phyloP scores from a whole-genome alignment of 2,888 invertebrate genomes.

The Papilio elwesi region DNA sequence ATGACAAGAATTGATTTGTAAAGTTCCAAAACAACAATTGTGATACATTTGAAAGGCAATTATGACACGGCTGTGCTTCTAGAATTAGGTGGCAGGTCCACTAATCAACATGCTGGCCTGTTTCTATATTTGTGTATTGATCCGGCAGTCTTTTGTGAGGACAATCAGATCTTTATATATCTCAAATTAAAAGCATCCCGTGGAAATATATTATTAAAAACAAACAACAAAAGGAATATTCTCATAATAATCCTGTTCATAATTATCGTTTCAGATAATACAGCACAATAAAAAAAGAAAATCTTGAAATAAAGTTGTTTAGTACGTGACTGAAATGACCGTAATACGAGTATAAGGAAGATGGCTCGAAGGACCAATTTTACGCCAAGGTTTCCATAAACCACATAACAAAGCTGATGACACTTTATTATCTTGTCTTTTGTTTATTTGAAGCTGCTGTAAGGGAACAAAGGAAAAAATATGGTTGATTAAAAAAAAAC shows the following conservation, averaged over 20 bases:
- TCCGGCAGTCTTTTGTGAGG: too few species aligned
- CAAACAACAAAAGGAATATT: slow-evolving; percentile 6
- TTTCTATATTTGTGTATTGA: too few species aligned
- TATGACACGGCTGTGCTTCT: too few species aligned
- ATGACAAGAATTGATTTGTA: too few species aligned
- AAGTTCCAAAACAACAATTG: too few species aligned
- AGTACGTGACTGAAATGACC: slow-evolving; percentile 28
- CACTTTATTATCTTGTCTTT: slow-evolving; percentile 23
- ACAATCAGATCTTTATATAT: too few species aligned
- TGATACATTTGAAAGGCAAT: too few species aligned
- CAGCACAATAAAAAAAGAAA: slow-evolving; percentile 13
- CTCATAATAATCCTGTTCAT: slow-evolving; percentile 16
- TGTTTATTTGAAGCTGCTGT: slow-evolving; percentile 15
- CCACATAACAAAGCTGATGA: slow-evolving; percentile 23
- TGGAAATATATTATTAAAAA: not conserved
- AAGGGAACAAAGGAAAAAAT: not conserved
- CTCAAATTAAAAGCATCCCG: too few species aligned
- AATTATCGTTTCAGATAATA: slow-evolving; percentile 18
- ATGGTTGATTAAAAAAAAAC: not conserved
- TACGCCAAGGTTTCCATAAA: slow-evolving; percentile 22
- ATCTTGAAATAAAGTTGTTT: slow-evolving; percentile 35
- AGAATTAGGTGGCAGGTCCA: too few species aligned
- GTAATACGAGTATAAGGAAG: slow-evolving; percentile 6
- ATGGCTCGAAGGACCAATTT: slow-evolving; percentile 26
- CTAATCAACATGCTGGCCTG: too few species aligned